phyloP scores from a whole-genome alignment of 2,888 invertebrate genomes.

The Acanthosepion pharaonis region DNA sequence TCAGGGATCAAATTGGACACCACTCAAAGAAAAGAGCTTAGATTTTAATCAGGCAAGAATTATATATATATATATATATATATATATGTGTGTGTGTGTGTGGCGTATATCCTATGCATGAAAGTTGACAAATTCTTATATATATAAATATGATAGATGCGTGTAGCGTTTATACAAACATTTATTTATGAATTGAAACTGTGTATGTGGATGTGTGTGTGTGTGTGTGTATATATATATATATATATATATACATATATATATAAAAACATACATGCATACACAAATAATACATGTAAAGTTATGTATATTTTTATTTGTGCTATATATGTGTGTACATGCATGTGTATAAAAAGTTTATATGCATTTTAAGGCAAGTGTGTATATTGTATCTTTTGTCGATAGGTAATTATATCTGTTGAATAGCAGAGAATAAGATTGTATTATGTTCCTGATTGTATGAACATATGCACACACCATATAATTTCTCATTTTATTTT shows the following conservation, averaged over 20 bases:
- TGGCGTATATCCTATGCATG: not conserved
- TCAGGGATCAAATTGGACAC: not conserved
- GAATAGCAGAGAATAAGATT: too few species aligned
- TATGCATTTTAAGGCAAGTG: not conserved
- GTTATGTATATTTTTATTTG: not conserved
- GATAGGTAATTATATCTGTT: too few species aligned
- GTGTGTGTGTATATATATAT: not conserved
- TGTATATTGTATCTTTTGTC: not conserved
- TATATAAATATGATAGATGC: too few species aligned
- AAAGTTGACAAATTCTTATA: not conserved
- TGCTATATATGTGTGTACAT: not conserved
- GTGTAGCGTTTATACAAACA: not conserved
- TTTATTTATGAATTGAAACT: not conserved
- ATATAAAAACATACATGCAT: not conserved
- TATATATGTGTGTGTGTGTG: not conserved
- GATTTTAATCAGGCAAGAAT: not conserved
- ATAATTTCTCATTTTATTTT: too few species aligned
- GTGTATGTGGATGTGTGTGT: not conserved
- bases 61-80: constrained; percentile 41
- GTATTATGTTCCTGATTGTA: too few species aligned
- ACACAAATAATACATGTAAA: not conserved
- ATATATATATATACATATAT: not conserved
- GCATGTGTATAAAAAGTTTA: not conserved
- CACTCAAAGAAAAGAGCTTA: constrained; percentile 33
- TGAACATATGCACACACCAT: too few species aligned